These are phyloP conservation scores for Tolmerus cingulatus DNA, from an alignment of 2,888 invertebrate genomes.

Conservation along the genomic window DNA sequence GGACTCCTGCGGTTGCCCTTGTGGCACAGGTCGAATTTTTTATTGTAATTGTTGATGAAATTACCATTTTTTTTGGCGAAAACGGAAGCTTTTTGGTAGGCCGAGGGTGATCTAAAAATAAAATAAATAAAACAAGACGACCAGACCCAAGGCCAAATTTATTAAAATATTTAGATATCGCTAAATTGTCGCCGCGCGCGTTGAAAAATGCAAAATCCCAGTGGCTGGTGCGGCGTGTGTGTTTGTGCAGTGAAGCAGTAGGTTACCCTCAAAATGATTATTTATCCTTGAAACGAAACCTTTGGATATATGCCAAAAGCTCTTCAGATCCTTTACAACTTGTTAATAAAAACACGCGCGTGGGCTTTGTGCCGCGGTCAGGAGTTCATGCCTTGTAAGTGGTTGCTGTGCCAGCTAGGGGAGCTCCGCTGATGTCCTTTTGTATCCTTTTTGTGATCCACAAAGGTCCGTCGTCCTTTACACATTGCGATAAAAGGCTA, in stretches of 20 bases:
- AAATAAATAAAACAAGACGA: not conserved
- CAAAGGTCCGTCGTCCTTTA: slow-evolving; percentile 24
- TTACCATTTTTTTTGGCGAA: not conserved
- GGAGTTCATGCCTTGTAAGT: slow-evolving; percentile 21
- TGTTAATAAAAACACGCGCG: slow-evolving; percentile 42
- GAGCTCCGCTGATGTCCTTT: slow-evolving; percentile 30
- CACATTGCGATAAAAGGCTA: not conserved
- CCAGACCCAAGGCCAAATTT: not conserved
- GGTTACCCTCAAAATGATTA: slow-evolving; percentile 34
- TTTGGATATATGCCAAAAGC: slow-evolving; percentile 36
- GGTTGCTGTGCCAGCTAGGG: slow-evolving; percentile 23
- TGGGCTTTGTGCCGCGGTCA: slow-evolving; percentile 23
- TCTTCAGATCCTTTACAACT: slow-evolving; percentile 33
- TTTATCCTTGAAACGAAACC: slow-evolving; percentile 38
- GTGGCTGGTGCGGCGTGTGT: not conserved
- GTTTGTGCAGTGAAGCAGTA: slow-evolving; percentile 11
- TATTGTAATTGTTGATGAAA: not conserved
- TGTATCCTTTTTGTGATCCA: slow-evolving; percentile 25
- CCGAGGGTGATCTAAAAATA: not conserved
- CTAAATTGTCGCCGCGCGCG: not conserved
- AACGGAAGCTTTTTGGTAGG: not conserved
- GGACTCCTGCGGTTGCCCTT: not conserved
- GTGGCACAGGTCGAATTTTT: not conserved
- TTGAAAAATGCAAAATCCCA: not conserved
- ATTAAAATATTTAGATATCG: not conserved